Conservation (phyloP, 2,797 vertebrate genomes). For the Champsocephalus esox region DNA sequence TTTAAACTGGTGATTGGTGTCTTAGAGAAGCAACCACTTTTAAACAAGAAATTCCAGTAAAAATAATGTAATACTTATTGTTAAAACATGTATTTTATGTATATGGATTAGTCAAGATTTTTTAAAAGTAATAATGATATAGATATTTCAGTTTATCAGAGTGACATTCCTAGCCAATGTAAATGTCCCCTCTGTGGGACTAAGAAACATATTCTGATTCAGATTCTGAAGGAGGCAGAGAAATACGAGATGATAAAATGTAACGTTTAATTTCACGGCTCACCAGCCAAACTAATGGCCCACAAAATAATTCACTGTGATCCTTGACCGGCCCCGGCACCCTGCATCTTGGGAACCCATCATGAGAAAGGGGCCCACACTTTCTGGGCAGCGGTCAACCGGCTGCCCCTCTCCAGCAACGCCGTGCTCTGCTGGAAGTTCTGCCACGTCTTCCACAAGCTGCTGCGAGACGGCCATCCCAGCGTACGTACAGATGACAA, state of each 20-base stretch:
- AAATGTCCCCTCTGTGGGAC: too few species aligned
- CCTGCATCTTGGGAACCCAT: slow-evolving; percentile 98
- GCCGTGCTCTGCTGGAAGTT: slow-evolving; percentile 99
- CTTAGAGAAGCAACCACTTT: neutral
- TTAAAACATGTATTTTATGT: neutral
- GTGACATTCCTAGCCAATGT: neutral
- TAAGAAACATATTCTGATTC: too few species aligned
- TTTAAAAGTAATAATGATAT: too few species aligned
- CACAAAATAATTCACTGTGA: neutral
- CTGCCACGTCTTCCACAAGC: slow-evolving; percentile 98
- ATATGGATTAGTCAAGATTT: neutral
- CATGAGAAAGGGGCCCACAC: slow-evolving; percentile 98
- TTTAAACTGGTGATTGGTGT: neutral
- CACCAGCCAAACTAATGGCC: neutral
- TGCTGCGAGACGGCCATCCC: slow-evolving; percentile 95
- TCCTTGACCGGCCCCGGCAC: slow-evolving; percentile 84
- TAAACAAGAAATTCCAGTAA: neutral
- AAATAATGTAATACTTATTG: neutral
- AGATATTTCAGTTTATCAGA: neutral
- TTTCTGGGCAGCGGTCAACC: slow-evolving; percentile 95
- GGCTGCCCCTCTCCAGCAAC: slow-evolving; percentile 96
- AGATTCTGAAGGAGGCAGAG: neutral
- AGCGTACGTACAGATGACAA: slow-evolving; percentile 85
- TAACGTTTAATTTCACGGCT: too few species aligned
- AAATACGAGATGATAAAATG: neutral